These are phyloP conservation scores for Camponotus floridanus DNA, from an alignment of 1,140 invertebrate species.

Conservation along the genomic window DNA sequence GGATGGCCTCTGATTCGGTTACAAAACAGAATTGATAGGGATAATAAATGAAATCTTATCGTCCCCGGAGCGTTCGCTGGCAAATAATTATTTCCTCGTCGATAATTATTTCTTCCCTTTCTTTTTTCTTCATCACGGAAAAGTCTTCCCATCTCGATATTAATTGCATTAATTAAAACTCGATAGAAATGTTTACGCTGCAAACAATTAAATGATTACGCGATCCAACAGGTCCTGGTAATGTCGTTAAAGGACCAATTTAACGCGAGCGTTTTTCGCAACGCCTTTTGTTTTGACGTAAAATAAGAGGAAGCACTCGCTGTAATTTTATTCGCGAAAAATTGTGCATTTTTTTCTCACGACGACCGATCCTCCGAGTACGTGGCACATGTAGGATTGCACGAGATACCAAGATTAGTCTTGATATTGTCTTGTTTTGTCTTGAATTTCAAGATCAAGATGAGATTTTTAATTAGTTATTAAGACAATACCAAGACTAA, in stretches of 20 bases:
- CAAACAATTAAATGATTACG: slow-evolving; percentile 11
- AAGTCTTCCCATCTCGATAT: neutral
- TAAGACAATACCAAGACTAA: too few species aligned
- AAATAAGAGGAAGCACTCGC: neutral
- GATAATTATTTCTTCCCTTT: neutral
- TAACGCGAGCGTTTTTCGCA: neutral
- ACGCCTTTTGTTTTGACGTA: neutral
- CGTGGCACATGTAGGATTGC: neutral
- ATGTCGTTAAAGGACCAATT: neutral
- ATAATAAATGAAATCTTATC: slow-evolving; percentile 1
- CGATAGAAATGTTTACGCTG: slow-evolving; percentile 12
- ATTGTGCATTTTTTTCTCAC: neutral
- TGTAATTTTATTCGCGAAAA: neutral
- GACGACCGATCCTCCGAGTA: slow-evolving; percentile 14
- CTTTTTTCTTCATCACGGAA: neutral
- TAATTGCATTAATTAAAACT: slow-evolving; percentile 30
- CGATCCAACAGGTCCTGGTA: neutral
- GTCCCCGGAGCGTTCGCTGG: neutral
- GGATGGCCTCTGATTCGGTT: neutral
- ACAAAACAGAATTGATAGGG: neutral
- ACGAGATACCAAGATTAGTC: too few species aligned
- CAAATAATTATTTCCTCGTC: slow-evolving; percentile 16
- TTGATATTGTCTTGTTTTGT: too few species aligned
- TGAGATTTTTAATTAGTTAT: too few species aligned
- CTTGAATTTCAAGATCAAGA: too few species aligned